Conservation (phyloP, 2,113 vertebrate species). For the Uria aalge region DNA sequence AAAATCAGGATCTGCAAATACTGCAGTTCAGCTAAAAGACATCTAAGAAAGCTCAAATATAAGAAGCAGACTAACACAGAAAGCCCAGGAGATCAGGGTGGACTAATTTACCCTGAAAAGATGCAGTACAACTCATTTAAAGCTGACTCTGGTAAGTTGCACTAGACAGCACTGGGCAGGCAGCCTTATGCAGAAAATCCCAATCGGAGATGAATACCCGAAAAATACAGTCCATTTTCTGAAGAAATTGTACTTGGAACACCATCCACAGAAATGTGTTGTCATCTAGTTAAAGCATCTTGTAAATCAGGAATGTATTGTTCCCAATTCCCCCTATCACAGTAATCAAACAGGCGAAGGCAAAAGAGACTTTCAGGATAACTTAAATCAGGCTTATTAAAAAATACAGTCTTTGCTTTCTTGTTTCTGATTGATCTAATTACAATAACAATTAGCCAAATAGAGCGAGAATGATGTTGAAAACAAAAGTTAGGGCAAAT, state of each 20-base stretch:
- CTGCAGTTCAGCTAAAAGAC: not conserved
- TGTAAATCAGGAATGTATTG: not conserved
- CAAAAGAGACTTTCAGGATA: not conserved
- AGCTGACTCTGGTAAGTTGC: not conserved
- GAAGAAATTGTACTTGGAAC: not conserved
- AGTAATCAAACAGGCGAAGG: not conserved
- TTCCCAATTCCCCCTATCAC: not conserved
- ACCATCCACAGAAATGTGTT: not conserved
- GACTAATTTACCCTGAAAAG: not conserved
- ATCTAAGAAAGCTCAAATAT: not conserved
- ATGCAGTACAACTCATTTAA: not conserved
- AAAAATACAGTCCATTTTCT: not conserved
- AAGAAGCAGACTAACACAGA: not conserved
- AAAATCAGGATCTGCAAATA: not conserved
- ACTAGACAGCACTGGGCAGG: not conserved
- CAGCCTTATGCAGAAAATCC: not conserved
- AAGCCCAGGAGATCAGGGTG: not conserved
- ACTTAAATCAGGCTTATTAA: not conserved
- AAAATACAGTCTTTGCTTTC: not conserved
- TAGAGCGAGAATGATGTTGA: not conserved
- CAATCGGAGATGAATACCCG: not conserved
- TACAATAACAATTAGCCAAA: not conserved
- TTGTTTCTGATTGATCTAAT: not conserved
- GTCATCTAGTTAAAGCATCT: not conserved
- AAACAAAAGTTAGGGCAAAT: not conserved